These are phyloP conservation scores for Lates japonicus DNA, from an alignment of 2,797 vertebrate species.

Conservation along the genomic window DNA sequence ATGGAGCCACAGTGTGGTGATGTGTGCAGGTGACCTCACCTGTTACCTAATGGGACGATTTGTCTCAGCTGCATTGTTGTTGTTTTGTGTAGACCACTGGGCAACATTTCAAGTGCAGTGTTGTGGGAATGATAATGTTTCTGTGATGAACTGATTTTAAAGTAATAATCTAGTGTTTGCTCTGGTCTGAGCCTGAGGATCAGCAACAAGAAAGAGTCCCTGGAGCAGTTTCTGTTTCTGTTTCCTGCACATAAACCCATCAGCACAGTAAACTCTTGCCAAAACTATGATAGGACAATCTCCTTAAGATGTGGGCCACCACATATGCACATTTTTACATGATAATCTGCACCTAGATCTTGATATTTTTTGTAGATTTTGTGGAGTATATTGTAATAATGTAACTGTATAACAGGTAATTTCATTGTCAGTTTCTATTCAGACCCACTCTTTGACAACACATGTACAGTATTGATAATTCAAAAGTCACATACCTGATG, in stretches of 20 bases:
- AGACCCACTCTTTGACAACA: not conserved
- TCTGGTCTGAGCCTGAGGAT: not conserved
- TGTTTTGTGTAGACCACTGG: constrained; percentile 15
- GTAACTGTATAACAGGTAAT: not conserved
- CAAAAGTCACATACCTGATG: not conserved
- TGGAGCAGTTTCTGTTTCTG: constrained; percentile 13
- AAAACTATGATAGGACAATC: constrained; percentile 17
- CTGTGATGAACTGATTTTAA: constrained; percentile 24
- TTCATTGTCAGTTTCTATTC: not conserved
- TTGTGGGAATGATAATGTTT: constrained; percentile 34
- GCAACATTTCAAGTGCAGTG: constrained; percentile 12
- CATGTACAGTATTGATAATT: not conserved
- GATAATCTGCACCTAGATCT: not conserved
- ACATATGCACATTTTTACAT: not conserved
- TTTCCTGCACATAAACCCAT: constrained; percentile 20
- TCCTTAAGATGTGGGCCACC: constrained; percentile 3
- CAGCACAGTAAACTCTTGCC: constrained; percentile 15
- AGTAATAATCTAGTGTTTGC: not conserved
- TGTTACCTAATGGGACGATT: constrained; percentile 35
- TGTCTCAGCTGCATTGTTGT: constrained; percentile 16
- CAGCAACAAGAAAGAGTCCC: constrained; percentile 7
- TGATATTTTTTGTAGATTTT: not conserved
- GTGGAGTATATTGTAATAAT: not conserved
- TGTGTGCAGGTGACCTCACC: constrained; percentile 30
- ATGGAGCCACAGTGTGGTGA: constrained; percentile 33